These are phyloP conservation scores for Melanotaenia boesemani DNA, from an alignment of 2,797 vertebrate genomes.

Conservation along the genomic window DNA sequence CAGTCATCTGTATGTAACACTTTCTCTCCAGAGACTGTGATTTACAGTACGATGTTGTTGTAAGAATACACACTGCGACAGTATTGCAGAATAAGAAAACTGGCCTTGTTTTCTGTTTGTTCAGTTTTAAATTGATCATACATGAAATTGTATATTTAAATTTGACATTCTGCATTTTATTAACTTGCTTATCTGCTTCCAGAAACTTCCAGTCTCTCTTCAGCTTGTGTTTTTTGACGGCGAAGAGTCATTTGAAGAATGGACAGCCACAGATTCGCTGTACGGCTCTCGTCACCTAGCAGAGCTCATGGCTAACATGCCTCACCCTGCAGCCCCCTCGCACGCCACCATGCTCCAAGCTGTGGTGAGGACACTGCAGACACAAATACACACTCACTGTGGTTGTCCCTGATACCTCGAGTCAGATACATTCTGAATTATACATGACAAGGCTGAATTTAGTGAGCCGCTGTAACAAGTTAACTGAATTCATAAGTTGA, in stretches of 20 bases:
- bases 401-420: not conserved
- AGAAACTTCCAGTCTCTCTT: constrained; percentile 84
- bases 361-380: constrained; percentile 82
- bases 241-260: constrained; percentile 90
- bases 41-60: constrained; percentile 37
- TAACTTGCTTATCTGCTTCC: not conserved
- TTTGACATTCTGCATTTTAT: not conserved
- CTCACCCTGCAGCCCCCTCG: constrained; percentile 72
- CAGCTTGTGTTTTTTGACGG: constrained; percentile 94
- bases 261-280: constrained; percentile 89
- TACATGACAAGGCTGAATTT: constrained; percentile 17
- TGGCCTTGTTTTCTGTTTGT: not conserved
- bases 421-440: constrained; percentile 23
- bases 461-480: not conserved
- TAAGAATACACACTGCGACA: constrained; percentile 45
- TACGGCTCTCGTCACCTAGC: constrained; percentile 94
- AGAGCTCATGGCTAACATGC: constrained; percentile 81
- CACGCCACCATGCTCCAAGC: constrained; percentile 83
- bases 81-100: constrained; percentile 38
- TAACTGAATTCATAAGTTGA: too few species aligned
- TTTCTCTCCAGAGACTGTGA: constrained; percentile 50
- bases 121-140: not conserved
- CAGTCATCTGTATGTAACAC: constrained; percentile 52
- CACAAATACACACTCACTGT: not conserved
- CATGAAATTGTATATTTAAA: not conserved